These are phyloP conservation scores for Zygothrica quintamaculata DNA, from an alignment of 2,888 invertebrate species.

Conservation along the genomic window DNA sequence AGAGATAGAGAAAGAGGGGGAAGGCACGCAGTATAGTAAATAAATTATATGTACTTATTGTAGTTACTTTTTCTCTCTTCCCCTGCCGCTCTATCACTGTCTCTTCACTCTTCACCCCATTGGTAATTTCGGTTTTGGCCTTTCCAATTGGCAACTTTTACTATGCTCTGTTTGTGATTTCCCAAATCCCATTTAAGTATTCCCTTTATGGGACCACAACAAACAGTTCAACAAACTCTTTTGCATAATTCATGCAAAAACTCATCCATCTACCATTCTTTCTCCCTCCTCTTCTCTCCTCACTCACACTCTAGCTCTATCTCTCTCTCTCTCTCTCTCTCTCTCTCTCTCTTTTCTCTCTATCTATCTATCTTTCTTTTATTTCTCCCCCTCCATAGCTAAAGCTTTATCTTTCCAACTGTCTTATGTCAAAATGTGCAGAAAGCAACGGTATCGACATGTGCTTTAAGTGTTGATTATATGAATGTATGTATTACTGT, in stretches of 20 bases:
- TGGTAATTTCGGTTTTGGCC: conserved; percentile 37
- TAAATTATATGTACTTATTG: conserved; percentile 8
- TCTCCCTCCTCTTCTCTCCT: conserved; percentile 12
- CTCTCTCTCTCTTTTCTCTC: neutral
- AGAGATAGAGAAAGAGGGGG: conserved; percentile 1
- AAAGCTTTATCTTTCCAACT: conserved; percentile 1
- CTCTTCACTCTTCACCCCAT: conserved; percentile 14
- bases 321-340: conserved; percentile 4
- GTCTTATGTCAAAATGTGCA: conserved; percentile 15
- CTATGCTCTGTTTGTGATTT: conserved; percentile 55
- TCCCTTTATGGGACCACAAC: conserved; percentile 72
- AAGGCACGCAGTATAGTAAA: conserved; percentile 1
- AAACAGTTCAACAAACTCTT: conserved; percentile 66
- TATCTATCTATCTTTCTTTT: conserved; percentile 6
- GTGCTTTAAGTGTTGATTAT: conserved; percentile 50
- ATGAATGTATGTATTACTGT: conserved; percentile 2
- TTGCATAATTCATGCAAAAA: conserved; percentile 74
- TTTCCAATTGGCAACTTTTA: conserved; percentile 26
- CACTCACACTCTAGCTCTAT: neutral
- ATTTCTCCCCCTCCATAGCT: no score
- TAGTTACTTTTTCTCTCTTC: neutral
- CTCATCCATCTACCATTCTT: conserved; percentile 30
- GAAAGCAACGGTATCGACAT: conserved; percentile 21
- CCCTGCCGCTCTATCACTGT: neutral
- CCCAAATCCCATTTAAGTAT: conserved; percentile 77